Conservation (phyloP, 2,113 vertebrate species). For the Laterallus jamaicensis region DNA sequence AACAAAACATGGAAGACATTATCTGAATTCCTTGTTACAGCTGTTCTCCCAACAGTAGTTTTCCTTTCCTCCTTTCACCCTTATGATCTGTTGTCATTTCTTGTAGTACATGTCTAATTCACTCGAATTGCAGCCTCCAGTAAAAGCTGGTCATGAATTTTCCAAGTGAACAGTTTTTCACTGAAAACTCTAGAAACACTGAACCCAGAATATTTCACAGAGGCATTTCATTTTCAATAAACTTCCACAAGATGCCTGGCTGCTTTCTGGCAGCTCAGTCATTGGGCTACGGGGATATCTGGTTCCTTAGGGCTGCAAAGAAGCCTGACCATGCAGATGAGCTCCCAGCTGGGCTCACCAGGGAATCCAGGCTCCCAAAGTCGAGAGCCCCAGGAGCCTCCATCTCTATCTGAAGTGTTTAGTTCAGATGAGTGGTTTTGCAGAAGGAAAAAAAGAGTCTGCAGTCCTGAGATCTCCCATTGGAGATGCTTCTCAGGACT, state of each 20-base stretch:
- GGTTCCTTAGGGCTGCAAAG: background rate
- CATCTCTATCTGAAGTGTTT: background rate
- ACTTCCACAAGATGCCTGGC: background rate
- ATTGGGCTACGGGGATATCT: rapidly evolving
- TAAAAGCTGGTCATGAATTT: background rate
- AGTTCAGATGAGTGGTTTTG: background rate
- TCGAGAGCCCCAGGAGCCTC: background rate
- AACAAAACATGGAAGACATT: background rate
- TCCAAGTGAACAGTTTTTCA: background rate
- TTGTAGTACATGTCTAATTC: background rate
- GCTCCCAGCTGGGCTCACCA: background rate
- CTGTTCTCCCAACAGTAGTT: background rate
- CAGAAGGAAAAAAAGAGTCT: background rate
- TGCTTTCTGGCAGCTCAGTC: background rate
- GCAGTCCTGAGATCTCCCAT: background rate
- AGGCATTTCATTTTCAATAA: background rate
- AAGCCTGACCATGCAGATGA: background rate
- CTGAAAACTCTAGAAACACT: background rate
- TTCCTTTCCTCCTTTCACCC: background rate
- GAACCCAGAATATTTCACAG: background rate
- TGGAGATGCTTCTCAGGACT: background rate
- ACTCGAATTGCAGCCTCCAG: background rate
- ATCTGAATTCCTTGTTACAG: background rate
- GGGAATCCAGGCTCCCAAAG: background rate
- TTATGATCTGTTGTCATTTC: background rate